These are phyloP conservation scores for Onychostruthus taczanowskii DNA, from an alignment of 2,113 vertebrate genomes.

Conservation along the genomic window DNA sequence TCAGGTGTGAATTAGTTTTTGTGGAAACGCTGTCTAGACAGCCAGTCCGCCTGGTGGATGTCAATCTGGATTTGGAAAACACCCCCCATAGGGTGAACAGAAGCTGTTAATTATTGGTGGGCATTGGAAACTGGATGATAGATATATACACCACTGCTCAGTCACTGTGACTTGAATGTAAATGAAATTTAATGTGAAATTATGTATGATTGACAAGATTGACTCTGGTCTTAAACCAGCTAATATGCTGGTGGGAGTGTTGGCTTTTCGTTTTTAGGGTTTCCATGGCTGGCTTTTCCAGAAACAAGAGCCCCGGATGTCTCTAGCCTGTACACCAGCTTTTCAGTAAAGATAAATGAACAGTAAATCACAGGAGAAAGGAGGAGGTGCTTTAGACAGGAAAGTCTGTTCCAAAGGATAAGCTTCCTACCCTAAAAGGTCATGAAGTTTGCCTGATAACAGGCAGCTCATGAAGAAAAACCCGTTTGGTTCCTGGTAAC, in stretches of 20 bases:
- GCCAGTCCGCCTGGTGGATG: background rate
- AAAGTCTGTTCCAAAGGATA: conserved; percentile 17
- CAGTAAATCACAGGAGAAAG: conserved; percentile 4
- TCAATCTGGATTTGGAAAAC: background rate
- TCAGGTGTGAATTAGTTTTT: background rate
- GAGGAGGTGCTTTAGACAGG: background rate
- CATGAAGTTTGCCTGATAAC: background rate
- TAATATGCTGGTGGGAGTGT: background rate
- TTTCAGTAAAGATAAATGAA: background rate
- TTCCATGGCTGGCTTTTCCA: background rate
- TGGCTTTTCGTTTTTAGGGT: background rate
- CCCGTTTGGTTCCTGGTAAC: background rate
- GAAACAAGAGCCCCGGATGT: background rate
- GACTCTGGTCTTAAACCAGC: background rate
- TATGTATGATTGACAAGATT: background rate
- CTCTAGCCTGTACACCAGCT: background rate
- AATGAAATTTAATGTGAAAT: background rate
- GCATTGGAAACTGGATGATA: background rate
- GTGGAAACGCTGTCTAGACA: background rate
- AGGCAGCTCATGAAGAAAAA: background rate
- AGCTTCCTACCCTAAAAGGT: background rate
- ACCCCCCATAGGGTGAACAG: background rate
- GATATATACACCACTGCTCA: background rate
- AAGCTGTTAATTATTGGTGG: background rate
- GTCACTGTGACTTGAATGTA: background rate